Base-by-base conservation (phyloP, 1,140 invertebrate genomes). In the Drosophila albomicans region DNA sequence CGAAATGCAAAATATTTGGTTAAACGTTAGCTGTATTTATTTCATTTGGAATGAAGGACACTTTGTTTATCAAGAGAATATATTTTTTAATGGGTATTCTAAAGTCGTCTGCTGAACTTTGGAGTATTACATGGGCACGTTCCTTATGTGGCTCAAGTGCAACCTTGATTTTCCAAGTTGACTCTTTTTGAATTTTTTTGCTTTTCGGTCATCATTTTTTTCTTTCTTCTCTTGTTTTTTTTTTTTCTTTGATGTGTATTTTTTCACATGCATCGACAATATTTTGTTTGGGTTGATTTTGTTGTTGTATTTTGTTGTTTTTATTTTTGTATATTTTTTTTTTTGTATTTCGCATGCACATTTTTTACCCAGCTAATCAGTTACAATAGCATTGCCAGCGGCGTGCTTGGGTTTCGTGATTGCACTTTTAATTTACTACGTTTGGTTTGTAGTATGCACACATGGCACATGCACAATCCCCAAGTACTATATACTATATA, bases 371-470 rank as follows among this genome's bases (percentile, higher is more conserved):
- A 84, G 62, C 81, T 84, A 86, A 85, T 85, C 81, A 86, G 81
- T 85, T 85, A 81, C 78, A 85, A 85, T 70, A 80, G 78, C 81
- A 73, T 49, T 64, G 73, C 48, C 78, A 71, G 65, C 69, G 78
- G 72, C 69, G 78, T 78, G 81, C 82, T 57, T 75, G 75, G 61
- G 63, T 75, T 85, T 86, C 82, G 81, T 86, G 82, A 86, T 81
- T 85, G 81, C 81, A 86, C 82, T 71, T 78, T 85, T 81, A 70
- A 78, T 85, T 86, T 85, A 85, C 82, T 84, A 84, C 77, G 63
- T 5, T 63, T 35, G 51, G 28, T 41, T 57, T 30, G 81, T 81
- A 78, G 71, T 84, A 84, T 32, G 63, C 38, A 67, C 13, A 57
- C 10, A 32, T 13, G 52, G 10, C 15, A 52, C 41, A 65, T 54